A percentile compares a stretch with the other conserved stretches of the same genome.
Evolutionary conservation across 2,888 invertebrate genomes (phyloP).

Genomic region (Eilema griseolum): DNA sequence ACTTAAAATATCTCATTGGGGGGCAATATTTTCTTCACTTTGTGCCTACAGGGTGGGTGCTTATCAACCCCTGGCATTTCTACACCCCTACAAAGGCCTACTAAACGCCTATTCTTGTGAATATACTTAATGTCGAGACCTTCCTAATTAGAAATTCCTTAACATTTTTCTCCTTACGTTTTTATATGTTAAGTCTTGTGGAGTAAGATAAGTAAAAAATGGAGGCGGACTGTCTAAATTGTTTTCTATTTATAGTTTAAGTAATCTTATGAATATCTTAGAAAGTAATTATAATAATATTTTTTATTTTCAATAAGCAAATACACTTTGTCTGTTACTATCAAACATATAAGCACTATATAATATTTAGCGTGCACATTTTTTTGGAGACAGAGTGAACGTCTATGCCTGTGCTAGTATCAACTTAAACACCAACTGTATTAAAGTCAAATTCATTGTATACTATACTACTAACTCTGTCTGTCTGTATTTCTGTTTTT

Average conservation of each 20-base stretch:
- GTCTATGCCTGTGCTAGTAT: no score
- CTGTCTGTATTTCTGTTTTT: no score
- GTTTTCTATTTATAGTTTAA: slow-evolving; percentile 2
- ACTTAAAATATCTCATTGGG: slow-evolving; percentile 20
- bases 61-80: slow-evolving; percentile 24
- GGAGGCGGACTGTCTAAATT: not conserved
- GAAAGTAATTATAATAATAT: no score
- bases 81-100: slow-evolving; percentile 24
- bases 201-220: slow-evolving; percentile 5
- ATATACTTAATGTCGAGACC: slow-evolving; percentile 33
- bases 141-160: slow-evolving; percentile 45
- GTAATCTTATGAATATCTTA: not conserved
- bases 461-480: no score
- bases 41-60: not conserved
- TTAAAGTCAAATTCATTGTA: no score
- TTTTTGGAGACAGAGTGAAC: no score
- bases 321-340: no score
- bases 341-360: no score
- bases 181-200: slow-evolving; percentile 14
- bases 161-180: slow-evolving; percentile 21
- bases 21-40: slow-evolving; percentile 25
- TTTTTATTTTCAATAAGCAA: no score
- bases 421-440: no score
- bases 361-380: no score
- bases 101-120: slow-evolving; percentile 40